A percentile compares a stretch with the other conserved stretches of the same genome.
These are phyloP conservation scores for Trachymyrmex cornetzi DNA, from an alignment of 1,140 invertebrate species.

Conservation along the genomic window DNA sequence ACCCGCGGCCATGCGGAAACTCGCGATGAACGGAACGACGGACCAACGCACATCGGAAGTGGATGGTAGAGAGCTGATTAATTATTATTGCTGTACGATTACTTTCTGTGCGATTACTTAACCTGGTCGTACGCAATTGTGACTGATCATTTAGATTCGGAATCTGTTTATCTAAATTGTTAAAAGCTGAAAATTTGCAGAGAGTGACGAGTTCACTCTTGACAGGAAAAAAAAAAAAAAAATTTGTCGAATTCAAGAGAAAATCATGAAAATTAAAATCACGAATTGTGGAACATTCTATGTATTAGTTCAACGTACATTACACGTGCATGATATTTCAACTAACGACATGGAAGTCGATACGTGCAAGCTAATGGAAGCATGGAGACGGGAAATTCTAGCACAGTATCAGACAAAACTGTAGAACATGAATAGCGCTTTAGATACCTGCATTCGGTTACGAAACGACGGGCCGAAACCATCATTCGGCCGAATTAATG, in stretches of 20 bases:
- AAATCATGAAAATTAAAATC: conserved; percentile 5
- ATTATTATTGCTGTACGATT: background rate
- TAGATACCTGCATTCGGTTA: conserved; percentile 27
- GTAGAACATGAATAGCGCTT: conserved; percentile 23
- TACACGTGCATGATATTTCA: background rate
- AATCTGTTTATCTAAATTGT: conserved; percentile 4
- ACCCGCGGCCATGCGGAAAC: conserved; percentile 16
- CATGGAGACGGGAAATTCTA: background rate
- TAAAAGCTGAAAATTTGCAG: background rate
- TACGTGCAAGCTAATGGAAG: conserved; percentile 8
- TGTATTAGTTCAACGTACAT: background rate
- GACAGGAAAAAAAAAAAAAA: background rate
- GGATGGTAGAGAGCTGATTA: conserved; percentile 12
- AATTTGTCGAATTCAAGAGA: background rate
- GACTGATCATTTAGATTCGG: conserved; percentile 1
- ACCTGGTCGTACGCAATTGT: background rate
- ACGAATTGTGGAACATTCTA: background rate
- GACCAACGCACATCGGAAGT: background rate
- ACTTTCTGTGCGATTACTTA: no score
- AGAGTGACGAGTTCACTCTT: background rate
- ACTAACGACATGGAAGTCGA: background rate
- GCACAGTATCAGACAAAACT: conserved; percentile 30
- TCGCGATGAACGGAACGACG: background rate
- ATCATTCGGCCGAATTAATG: conserved; percentile 70
- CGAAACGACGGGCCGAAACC: conserved; percentile 31